Conservation (phyloP, 2,888 invertebrate genomes). For the Diloba caeruleocephala region DNA sequence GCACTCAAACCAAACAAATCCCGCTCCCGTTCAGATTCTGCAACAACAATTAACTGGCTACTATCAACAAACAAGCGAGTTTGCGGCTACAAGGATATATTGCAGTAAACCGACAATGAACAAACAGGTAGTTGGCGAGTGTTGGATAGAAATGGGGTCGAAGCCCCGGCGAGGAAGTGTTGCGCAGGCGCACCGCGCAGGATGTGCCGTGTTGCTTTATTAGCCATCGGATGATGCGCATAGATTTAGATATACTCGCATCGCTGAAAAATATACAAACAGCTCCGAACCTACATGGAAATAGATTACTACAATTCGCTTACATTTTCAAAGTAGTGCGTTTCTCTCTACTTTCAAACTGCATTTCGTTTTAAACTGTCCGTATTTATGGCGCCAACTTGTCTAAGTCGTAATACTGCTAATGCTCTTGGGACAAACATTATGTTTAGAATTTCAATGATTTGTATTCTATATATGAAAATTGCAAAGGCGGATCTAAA, state of each 20-base stretch:
- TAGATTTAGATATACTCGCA: slow-evolving; percentile 23
- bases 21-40: slow-evolving; percentile 4
- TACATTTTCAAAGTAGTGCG: slow-evolving; percentile 8
- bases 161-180: slow-evolving; percentile 49
- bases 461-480: slow-evolving; percentile 1
- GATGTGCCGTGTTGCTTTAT: slow-evolving; percentile 53
- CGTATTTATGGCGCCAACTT: slow-evolving; percentile 29
- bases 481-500: slow-evolving; percentile 16
- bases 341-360: slow-evolving; percentile 8
- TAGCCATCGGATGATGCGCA: slow-evolving; percentile 39
- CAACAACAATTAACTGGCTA: slow-evolving; percentile 24
- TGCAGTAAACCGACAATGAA: slow-evolving; percentile 17
- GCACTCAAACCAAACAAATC: slow-evolving; percentile 15
- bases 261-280: slow-evolving; percentile 14
- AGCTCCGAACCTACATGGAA: slow-evolving; percentile 1
- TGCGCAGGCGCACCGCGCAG: slow-evolving; percentile 47
- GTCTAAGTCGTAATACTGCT: slow-evolving; percentile 30
- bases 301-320: slow-evolving; percentile 1
- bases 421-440: slow-evolving; percentile 1
- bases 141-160: slow-evolving; percentile 45
- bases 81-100: slow-evolving; percentile 13
- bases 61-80: slow-evolving; percentile 25
- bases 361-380: slow-evolving; percentile 5
- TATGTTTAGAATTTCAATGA: slow-evolving; percentile 4
- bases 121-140: slow-evolving; percentile 11